A percentile compares a stretch with the other conserved stretches of the same genome.
Conservation (phyloP, 2,113 vertebrate species). For the Meriones unguiculatus region DNA sequence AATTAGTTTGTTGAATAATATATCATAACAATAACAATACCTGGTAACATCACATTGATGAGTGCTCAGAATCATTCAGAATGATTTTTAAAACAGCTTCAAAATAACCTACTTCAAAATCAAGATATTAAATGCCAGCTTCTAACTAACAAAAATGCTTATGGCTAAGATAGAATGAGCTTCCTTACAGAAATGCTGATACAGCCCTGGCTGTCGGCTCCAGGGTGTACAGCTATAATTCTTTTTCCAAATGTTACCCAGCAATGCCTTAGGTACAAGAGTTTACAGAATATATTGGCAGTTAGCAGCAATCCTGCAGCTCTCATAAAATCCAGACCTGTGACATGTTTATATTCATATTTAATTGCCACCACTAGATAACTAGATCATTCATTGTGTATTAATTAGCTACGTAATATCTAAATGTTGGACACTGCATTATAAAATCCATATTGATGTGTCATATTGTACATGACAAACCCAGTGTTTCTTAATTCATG, state of each 20-base stretch:
- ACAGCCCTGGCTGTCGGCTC: conserved; percentile 58
- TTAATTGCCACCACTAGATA: conserved; percentile 16
- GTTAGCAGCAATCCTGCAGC: neutral
- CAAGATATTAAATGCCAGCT: conserved; percentile 72
- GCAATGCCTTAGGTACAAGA: conserved; percentile 60
- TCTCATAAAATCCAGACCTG: conserved; percentile 53
- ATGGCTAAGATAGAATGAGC: conserved; percentile 69
- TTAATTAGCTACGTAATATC: conserved; percentile 42
- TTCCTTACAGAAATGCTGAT: conserved; percentile 71
- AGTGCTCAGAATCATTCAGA: conserved; percentile 38
- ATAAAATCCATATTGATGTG: neutral
- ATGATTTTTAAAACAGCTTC: conserved; percentile 67
- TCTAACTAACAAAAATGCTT: conserved; percentile 62
- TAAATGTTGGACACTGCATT: conserved; percentile 37
- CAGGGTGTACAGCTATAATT: conserved; percentile 71
- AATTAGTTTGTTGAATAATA: conserved; percentile 49
- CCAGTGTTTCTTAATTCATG: conserved; percentile 56
- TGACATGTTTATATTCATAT: conserved; percentile 31
- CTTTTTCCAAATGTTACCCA: conserved; percentile 63
- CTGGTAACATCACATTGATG: conserved; percentile 23
- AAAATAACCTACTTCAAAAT: conserved; percentile 70
- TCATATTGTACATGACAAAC: neutral
- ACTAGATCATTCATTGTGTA: conserved; percentile 29
- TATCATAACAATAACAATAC: neutral
- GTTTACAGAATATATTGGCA: conserved; percentile 48